Conservation (phyloP, 1,140 invertebrate species). For the Cardiocondyla obscurior region DNA sequence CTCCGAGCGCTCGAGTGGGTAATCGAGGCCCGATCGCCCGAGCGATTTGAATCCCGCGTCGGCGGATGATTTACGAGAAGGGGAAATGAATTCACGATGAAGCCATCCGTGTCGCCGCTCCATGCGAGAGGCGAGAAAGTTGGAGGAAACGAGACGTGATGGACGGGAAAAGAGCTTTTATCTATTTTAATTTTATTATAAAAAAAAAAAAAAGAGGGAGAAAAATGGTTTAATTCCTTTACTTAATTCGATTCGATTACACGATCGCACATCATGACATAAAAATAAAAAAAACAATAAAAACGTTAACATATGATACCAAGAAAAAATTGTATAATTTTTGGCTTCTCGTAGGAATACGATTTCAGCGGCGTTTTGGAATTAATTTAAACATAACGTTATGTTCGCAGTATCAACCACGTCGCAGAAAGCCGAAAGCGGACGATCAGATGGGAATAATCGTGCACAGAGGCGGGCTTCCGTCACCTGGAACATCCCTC, state of each 20-base stretch:
- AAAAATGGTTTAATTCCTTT: neutral
- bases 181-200: neutral
- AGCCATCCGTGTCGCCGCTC: slow-evolving; percentile 49
- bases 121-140: slow-evolving; percentile 33
- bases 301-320: too few relatives aligned
- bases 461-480: slow-evolving; percentile 62
- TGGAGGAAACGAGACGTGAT: neutral
- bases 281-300: too few relatives aligned
- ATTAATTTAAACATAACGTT: neutral
- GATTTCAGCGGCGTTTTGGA: neutral
- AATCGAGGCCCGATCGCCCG: slow-evolving; percentile 44
- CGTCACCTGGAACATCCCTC: slow-evolving; percentile 58
- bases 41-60: slow-evolving; percentile 32
- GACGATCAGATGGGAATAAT: slow-evolving; percentile 78
- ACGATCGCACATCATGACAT: too few relatives aligned
- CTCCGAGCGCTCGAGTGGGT: slow-evolving; percentile 33
- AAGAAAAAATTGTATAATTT: neutral
- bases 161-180: neutral
- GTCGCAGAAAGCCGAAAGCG: slow-evolving; percentile 80
- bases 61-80: slow-evolving; percentile 42
- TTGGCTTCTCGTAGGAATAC: neutral
- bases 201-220: neutral
- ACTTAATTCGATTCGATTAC: neutral
- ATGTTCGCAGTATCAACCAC: slow-evolving; percentile 80
- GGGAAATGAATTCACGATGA: slow-evolving; percentile 44